phyloP scores from a whole-genome alignment of 2,113 vertebrate species.

The Menura novaehollandiae region DNA sequence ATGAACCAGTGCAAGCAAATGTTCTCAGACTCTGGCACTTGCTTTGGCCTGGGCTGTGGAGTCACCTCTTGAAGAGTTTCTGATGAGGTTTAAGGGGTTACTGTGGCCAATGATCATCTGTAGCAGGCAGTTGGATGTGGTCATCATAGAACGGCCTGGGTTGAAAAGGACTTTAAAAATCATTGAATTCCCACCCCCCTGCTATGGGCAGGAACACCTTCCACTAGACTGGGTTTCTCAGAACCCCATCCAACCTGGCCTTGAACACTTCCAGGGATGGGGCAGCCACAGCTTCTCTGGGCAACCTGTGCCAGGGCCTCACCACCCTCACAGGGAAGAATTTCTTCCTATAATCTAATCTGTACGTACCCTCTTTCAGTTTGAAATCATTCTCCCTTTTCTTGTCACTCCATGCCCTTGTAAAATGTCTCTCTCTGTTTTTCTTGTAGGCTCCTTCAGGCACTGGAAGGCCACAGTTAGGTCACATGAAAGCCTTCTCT shows the following conservation, averaged over 20 bases:
- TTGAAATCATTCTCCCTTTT: neutral
- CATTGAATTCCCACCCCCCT: neutral
- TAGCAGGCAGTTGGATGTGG: neutral
- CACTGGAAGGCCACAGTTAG: neutral
- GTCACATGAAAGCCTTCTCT: neutral
- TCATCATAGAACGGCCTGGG: neutral
- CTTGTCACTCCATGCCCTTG: neutral
- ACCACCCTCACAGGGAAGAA: rapidly evolving
- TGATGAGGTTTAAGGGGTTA: neutral
- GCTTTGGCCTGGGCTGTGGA: neutral
- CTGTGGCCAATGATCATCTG: rapidly evolving
- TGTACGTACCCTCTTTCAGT: neutral
- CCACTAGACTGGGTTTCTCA: neutral
- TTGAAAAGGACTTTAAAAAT: neutral
- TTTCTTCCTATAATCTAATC: no score
- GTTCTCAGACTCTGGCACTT: neutral
- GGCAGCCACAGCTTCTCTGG: neutral
- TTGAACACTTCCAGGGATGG: neutral
- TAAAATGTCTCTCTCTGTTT: neutral
- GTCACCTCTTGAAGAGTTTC: neutral
- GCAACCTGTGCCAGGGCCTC: neutral
- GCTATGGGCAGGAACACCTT: neutral
- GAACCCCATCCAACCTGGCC: neutral
- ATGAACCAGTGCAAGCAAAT: neutral
- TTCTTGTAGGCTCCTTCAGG: neutral